These are phyloP conservation scores for Eristalinus sepulchralis DNA, from an alignment of 2,888 invertebrate species.

Conservation along the genomic window DNA sequence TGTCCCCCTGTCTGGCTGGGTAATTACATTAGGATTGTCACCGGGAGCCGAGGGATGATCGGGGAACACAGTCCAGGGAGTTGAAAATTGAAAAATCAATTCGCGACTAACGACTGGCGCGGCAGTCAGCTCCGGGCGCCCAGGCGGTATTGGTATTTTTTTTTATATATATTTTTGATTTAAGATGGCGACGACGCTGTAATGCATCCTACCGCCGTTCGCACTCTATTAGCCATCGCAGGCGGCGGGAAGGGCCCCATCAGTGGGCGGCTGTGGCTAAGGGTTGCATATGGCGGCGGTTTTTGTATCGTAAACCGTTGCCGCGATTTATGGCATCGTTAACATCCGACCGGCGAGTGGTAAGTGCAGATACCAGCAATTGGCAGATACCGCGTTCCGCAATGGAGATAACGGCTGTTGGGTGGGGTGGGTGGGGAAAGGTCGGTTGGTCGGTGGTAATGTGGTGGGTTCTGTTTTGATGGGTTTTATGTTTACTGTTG, in stretches of 20 bases:
- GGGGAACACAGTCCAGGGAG: neutral
- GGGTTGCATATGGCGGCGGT: conserved; percentile 35
- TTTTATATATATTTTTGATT: conserved; percentile 70
- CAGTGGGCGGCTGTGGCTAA: neutral
- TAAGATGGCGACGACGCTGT: conserved; percentile 64
- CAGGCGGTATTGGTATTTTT: conserved; percentile 50
- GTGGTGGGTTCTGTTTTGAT: neutral
- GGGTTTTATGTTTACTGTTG: neutral
- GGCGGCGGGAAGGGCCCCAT: neutral
- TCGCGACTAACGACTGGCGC: conserved; percentile 1
- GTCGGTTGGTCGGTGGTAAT: neutral
- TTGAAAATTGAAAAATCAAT: conserved; percentile 66
- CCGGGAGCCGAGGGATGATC: neutral
- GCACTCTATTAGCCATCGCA: conserved; percentile 58
- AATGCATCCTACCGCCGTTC: conserved; percentile 63
- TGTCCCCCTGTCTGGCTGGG: conserved; percentile 14
- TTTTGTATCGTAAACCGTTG: conserved; percentile 36
- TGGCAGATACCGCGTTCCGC: neutral
- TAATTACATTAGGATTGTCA: conserved; percentile 68
- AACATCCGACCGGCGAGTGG: conserved; percentile 15
- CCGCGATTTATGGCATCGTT: conserved; percentile 40
- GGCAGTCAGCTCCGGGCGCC: neutral
- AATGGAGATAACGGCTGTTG: neutral
- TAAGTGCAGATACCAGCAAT: conserved; percentile 10
- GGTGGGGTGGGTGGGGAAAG: too few species aligned